phyloP scores from a whole-genome alignment of 2,888 invertebrate species.

The Rhogogaster chlorosoma region DNA sequence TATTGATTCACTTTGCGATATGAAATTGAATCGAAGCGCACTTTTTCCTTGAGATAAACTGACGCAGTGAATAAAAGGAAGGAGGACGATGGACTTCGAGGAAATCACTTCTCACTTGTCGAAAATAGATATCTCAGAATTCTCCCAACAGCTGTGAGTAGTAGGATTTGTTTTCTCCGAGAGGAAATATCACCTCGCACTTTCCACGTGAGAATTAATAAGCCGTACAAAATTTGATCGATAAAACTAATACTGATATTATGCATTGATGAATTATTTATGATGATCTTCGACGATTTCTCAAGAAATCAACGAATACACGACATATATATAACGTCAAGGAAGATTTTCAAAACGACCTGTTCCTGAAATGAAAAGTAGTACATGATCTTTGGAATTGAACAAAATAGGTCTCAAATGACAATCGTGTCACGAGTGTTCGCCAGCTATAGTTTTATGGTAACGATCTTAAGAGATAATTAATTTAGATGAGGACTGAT shows the following conservation, averaged over 20 bases:
- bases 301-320: neutral
- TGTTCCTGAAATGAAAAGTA: neutral
- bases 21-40: neutral
- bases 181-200: neutral
- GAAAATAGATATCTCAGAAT: neutral
- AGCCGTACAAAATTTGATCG: no score
- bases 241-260: no score
- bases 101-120: neutral
- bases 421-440: neutral
- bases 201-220: neutral
- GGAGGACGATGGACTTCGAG: neutral
- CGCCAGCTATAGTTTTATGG: neutral
- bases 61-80: neutral
- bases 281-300: neutral
- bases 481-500: neutral
- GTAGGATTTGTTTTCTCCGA: neutral
- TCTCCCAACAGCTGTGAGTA: neutral
- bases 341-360: neutral
- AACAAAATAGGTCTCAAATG: neutral
- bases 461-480: neutral
- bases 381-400: neutral
- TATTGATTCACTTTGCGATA: neutral
- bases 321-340: neutral
- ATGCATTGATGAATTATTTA: neutral
- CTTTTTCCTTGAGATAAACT: neutral